Evolutionary conservation across 1,140 invertebrate genomes (phyloP).

Genomic region (Hestina assimilis): DNA sequence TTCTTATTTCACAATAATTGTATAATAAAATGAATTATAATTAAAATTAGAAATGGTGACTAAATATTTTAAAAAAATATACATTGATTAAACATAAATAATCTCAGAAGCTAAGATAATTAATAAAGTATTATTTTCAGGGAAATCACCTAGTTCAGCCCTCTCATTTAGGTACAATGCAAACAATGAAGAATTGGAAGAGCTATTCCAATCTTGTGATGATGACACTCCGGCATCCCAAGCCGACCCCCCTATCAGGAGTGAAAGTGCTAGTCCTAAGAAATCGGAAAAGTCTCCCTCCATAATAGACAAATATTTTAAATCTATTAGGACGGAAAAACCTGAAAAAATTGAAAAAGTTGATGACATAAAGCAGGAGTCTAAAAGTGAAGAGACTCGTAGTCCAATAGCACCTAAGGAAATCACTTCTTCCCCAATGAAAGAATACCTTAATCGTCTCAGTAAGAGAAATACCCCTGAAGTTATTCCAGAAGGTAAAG

Average conservation of each 20-base stretch:
- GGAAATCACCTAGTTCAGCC: constrained; percentile 83
- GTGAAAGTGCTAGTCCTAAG: constrained; percentile 69
- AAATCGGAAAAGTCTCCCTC: constrained; percentile 65
- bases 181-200: constrained; percentile 84
- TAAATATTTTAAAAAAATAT: neutral
- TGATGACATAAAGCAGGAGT: constrained; percentile 57
- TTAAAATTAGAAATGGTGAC: neutral
- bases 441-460: constrained; percentile 74
- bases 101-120: too few relatives aligned
- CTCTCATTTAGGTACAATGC: constrained; percentile 84
- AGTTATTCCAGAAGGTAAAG: constrained; percentile 59
- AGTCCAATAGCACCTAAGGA: constrained; percentile 48
- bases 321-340: constrained; percentile 70
- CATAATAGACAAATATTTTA: constrained; percentile 76
- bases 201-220: constrained; percentile 82
- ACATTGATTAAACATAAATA: neutral
- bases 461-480: constrained; percentile 66
- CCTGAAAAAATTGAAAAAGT: constrained; percentile 52
- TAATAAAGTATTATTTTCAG: constrained; percentile 60
- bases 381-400: constrained; percentile 48
- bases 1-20: constrained; percentile 1
- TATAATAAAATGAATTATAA: neutral
- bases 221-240: constrained; percentile 79
- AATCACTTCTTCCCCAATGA: constrained; percentile 73
- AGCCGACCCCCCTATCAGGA: constrained; percentile 55